phyloP scores from a whole-genome alignment of 2,888 invertebrate genomes.

The Drosophila stalkeri region DNA sequence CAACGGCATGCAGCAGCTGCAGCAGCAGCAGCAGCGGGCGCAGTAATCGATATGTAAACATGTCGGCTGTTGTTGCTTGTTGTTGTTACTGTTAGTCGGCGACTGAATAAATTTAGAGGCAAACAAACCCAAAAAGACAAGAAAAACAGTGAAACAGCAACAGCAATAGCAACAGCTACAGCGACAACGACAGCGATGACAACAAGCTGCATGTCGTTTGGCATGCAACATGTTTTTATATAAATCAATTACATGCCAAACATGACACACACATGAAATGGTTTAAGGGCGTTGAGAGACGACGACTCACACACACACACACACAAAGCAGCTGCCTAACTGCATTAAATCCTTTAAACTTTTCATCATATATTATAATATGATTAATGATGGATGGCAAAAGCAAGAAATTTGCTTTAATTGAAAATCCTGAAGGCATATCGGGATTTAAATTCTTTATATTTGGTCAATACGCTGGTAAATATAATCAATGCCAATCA shows the following conservation, averaged over 20 bases:
- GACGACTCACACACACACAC: background rate
- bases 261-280: slow-evolving; percentile 54
- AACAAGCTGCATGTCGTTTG: slow-evolving; percentile 68
- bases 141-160: slow-evolving; percentile 1
- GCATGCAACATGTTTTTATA: slow-evolving; percentile 79
- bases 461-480: slow-evolving; percentile 14
- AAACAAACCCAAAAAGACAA: slow-evolving; percentile 48
- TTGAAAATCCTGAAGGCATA: slow-evolving; percentile 13
- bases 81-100: slow-evolving; percentile 19
- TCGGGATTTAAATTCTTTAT: slow-evolving; percentile 1
- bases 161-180: slow-evolving; percentile 38
- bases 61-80: slow-evolving; percentile 35
- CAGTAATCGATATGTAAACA: slow-evolving; percentile 79
- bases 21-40: slow-evolving; percentile 17
- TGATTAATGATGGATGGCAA: slow-evolving; percentile 30
- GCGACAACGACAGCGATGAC: slow-evolving; percentile 38
- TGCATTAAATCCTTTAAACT: slow-evolving; percentile 28
- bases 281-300: slow-evolving; percentile 47
- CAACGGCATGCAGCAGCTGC: slow-evolving; percentile 10
- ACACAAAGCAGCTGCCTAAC: slow-evolving; percentile 1
- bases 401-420: slow-evolving; percentile 28
- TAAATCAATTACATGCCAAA: slow-evolving; percentile 80
- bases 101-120: slow-evolving; percentile 73
- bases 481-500: slow-evolving; percentile 61
- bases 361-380: slow-evolving; percentile 30